Percentiles rank a stretch among this genome's conserved stretches.
Evolutionary conservation across 2,888 invertebrate species (phyloP).

Genomic region (Antheraea yamamai): DNA sequence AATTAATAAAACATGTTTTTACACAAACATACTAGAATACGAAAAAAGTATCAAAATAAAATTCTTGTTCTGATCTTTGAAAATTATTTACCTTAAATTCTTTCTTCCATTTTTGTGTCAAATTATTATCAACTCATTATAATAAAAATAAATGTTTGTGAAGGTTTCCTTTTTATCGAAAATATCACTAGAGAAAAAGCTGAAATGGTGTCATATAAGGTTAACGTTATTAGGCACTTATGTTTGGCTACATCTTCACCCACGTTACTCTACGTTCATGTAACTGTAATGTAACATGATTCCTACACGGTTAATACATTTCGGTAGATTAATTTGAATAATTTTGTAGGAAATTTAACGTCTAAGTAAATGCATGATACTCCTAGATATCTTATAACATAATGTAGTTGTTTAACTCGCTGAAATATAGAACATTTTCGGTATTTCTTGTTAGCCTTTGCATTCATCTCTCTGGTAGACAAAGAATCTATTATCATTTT

Average conservation of each 20-base stretch:
- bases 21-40: no score
- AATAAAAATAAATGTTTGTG: not conserved
- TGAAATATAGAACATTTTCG: not conserved
- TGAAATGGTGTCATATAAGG: not conserved
- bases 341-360: not conserved
- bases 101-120: no score
- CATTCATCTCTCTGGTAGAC: not conserved
- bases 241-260: conserved; percentile 15
- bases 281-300: not conserved
- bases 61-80: no score
- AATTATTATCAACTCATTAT: not conserved
- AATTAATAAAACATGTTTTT: no score
- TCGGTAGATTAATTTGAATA: not conserved
- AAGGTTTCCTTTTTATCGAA: not conserved
- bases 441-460: not conserved
- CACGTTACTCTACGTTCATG: conserved; percentile 7
- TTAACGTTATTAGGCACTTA: conserved; percentile 16
- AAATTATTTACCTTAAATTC: no score
- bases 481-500: not conserved
- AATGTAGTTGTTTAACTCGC: not conserved
- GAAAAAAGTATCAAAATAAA: no score
- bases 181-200: conserved; percentile 8
- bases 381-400: not conserved
- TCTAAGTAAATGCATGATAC: not conserved
- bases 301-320: not conserved